phyloP scores from a whole-genome alignment of 2,113 vertebrate species.

The Carassius gibelio region DNA sequence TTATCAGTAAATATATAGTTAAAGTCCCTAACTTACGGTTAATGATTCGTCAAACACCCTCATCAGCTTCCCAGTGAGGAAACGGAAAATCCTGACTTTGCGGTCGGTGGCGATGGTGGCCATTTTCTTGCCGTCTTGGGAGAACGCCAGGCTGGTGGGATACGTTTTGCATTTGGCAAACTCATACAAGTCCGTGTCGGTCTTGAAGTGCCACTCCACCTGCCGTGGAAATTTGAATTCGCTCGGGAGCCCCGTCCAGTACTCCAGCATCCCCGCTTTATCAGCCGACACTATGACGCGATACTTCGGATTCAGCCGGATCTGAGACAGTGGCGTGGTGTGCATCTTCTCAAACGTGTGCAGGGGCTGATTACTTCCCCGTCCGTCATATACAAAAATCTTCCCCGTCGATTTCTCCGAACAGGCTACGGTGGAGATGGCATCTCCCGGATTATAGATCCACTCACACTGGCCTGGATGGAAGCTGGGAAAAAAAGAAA shows the following conservation, averaged over 20 bases:
- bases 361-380: constrained; percentile 86
- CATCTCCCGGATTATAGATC: constrained; percentile 96
- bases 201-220: constrained; percentile 94
- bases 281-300: constrained; percentile 92
- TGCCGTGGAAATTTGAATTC: constrained; percentile 93
- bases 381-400: constrained; percentile 94
- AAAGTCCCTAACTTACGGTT: constrained; percentile 79
- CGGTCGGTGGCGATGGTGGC: constrained; percentile 93
- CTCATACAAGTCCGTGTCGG: constrained; percentile 96
- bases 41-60: constrained; percentile 95
- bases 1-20: background rate
- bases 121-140: constrained; percentile 93
- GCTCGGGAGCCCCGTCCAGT: constrained; percentile 92
- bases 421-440: constrained; percentile 93
- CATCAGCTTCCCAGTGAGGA: constrained; percentile 94
- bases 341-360: constrained; percentile 93
- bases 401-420: constrained; percentile 95
- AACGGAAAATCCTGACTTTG: constrained; percentile 96
- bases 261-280: constrained; percentile 96
- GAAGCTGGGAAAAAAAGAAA: constrained; percentile 72
- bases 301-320: constrained; percentile 86
- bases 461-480: constrained; percentile 93
- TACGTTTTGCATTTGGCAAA: constrained; percentile 95
- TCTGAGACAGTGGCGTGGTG: constrained; percentile 85
- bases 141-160: constrained; percentile 90